phyloP scores from a whole-genome alignment of 2,113 vertebrate genomes.

The Passer domesticus region DNA sequence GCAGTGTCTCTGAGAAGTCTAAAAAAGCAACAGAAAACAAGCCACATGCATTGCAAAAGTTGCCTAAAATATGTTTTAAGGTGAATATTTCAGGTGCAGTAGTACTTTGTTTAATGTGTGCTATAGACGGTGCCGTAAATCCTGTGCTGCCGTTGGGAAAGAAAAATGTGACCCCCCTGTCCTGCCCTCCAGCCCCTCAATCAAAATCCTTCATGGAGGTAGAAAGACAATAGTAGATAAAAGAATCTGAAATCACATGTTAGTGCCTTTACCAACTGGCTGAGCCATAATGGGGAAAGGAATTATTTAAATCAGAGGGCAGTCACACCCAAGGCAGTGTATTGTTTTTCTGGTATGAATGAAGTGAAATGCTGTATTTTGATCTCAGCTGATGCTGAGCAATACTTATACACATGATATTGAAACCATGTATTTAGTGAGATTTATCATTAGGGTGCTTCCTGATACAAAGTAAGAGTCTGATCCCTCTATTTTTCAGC shows the following conservation, averaged over 20 bases:
- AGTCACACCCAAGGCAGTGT: not conserved
- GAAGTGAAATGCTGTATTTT: not conserved
- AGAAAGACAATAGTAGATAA: not conserved
- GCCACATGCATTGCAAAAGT: not conserved
- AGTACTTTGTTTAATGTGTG: not conserved
- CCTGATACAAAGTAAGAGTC: not conserved
- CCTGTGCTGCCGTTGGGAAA: not conserved
- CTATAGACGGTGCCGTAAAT: not conserved
- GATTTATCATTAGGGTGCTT: not conserved
- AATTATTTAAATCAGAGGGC: not conserved
- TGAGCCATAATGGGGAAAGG: not conserved
- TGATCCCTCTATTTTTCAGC: not conserved
- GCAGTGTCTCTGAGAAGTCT: not conserved
- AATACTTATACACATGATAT: not conserved
- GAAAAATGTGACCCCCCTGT: not conserved
- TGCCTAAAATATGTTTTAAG: not conserved
- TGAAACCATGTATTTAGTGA: not conserved
- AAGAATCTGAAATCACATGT: not conserved
- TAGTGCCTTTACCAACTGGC: not conserved
- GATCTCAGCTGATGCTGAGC: not conserved
- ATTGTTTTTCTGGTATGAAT: not conserved
- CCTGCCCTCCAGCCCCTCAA: fast-evolving
- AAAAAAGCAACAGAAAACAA: not conserved
- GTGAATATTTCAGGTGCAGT: not conserved
- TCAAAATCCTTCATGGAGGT: not conserved